Conservation (phyloP, 2,797 vertebrate species). For the Pelochelys cantorii region DNA sequence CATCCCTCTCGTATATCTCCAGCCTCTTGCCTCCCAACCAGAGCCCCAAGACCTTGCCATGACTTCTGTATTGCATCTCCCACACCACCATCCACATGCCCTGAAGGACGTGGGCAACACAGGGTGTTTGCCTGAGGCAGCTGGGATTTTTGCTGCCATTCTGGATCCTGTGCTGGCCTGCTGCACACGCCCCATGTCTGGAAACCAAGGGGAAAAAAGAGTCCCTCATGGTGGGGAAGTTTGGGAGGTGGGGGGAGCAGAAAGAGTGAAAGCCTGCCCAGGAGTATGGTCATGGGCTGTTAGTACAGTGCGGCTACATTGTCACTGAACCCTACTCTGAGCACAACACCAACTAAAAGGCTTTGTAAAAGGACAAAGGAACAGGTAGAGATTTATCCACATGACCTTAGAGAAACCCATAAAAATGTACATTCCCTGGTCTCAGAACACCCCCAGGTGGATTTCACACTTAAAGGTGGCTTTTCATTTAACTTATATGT, state of each 20-base stretch:
- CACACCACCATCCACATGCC: no score
- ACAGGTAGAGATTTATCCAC: neutral
- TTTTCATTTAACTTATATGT: neutral
- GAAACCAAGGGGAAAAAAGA: neutral
- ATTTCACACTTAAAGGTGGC: neutral
- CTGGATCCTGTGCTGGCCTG: neutral
- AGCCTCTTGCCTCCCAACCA: no score
- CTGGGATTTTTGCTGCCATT: neutral
- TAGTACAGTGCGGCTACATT: neutral
- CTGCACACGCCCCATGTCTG: neutral
- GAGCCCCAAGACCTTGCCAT: no score
- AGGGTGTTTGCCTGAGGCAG: neutral
- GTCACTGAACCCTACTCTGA: neutral
- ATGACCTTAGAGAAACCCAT: neutral
- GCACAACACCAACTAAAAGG: neutral
- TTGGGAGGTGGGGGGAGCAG: neutral
- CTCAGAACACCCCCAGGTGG: neutral
- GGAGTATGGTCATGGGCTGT: rapidly evolving
- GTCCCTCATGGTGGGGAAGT: neutral
- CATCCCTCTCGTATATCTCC: no score
- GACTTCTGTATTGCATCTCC: no score
- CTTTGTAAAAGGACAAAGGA: neutral
- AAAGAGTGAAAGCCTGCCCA: neutral
- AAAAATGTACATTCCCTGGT: neutral
- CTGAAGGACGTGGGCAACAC: no score